These are phyloP conservation scores for Cephus rjabovi DNA, from an alignment of 2,888 invertebrate species.

Conservation along the genomic window DNA sequence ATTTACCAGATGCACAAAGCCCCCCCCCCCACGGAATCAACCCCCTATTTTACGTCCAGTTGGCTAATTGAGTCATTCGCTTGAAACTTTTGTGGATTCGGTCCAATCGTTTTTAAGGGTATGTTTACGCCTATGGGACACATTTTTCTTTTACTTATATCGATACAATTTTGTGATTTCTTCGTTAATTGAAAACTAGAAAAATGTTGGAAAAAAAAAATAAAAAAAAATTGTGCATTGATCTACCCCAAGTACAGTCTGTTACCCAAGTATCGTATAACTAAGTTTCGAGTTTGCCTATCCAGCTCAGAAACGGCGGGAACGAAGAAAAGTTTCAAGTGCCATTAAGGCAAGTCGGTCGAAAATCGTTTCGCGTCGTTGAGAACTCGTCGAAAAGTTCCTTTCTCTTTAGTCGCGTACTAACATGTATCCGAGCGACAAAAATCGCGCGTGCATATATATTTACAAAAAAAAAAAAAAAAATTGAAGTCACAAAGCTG, in stretches of 20 bases:
- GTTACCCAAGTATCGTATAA: not conserved
- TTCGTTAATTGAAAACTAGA: not conserved
- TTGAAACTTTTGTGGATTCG: not conserved
- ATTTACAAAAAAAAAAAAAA: not conserved
- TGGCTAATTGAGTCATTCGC: slow-evolving; percentile 3
- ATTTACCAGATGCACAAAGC: slow-evolving; percentile 10
- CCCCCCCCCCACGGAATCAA: not conserved
- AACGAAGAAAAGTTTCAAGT: not conserved
- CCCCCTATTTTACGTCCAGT: not conserved
- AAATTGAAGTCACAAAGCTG: not conserved
- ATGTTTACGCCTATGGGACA: not conserved
- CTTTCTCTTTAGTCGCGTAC: not conserved
- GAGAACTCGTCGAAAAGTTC: not conserved
- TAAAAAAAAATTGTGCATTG: not conserved
- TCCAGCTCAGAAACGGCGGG: not conserved
- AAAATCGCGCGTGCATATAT: not conserved
- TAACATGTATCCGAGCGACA: not conserved
- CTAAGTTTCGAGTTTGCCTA: not conserved
- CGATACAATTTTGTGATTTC: not conserved
- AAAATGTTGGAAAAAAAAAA: not conserved
- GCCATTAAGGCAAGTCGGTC: not conserved
- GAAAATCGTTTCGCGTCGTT: not conserved
- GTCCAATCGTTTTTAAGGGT: too few species aligned
- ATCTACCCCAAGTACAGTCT: not conserved
- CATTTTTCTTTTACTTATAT: not conserved